These are phyloP conservation scores for Leucopsar rothschildi DNA, from an alignment of 2,113 vertebrate genomes.

Conservation along the genomic window DNA sequence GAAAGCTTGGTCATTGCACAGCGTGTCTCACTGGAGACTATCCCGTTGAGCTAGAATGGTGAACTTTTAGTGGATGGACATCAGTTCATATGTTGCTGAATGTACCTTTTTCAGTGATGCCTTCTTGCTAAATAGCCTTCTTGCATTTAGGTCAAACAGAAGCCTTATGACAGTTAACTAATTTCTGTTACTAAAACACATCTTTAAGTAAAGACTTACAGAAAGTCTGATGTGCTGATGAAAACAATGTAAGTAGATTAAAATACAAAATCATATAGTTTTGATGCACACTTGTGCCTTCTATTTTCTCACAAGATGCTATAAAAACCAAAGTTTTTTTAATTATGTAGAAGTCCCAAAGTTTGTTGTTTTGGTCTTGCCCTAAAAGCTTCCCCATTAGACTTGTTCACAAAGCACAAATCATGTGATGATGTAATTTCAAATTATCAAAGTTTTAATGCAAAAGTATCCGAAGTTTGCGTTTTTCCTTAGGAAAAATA, in stretches of 20 bases:
- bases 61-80: slow-evolving; percentile 29
- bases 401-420: neutral
- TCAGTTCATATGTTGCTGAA: neutral
- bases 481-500: neutral
- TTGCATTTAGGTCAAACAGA: neutral
- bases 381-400: neutral
- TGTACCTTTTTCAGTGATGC: neutral
- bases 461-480: neutral
- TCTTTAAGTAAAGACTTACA: neutral
- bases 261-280: neutral
- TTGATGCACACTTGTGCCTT: slow-evolving; percentile 31
- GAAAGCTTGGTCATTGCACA: slow-evolving; percentile 85
- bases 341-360: neutral
- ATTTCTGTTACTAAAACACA: slow-evolving; percentile 21
- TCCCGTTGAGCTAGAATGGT: slow-evolving; percentile 94
- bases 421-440: neutral
- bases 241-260: slow-evolving; percentile 2
- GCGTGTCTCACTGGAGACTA: slow-evolving; percentile 96
- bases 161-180: neutral
- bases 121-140: neutral
- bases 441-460: neutral
- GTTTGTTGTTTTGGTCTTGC: neutral
- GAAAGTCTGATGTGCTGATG: neutral
- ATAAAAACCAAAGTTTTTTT: slow-evolving; percentile 36
- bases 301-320: neutral